Percentiles rank a stretch among this genome's conserved stretches.
Evolutionary conservation across 35 echinoderm and acorn worm species (phyloP).

Genomic region (Antedon bifida): DNA sequence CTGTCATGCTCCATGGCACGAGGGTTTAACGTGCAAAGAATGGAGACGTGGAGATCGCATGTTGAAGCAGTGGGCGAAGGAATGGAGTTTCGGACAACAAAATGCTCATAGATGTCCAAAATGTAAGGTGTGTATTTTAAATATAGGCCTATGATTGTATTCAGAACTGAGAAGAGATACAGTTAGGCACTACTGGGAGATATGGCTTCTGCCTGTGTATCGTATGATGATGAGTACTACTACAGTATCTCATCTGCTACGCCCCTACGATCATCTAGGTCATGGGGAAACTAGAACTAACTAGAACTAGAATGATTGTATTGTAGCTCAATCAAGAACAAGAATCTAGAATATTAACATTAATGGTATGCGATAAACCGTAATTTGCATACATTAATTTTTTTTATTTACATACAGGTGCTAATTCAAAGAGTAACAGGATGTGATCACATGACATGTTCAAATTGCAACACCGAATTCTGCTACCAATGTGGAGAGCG

Average conservation of each 20-base stretch:
- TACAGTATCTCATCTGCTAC: too few species aligned
- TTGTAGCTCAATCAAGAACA: too few species aligned
- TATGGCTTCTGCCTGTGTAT: too few species aligned
- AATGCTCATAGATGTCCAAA: conserved; percentile 35
- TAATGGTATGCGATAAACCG: too few species aligned
- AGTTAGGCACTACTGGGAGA: too few species aligned
- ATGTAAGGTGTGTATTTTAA: conserved; percentile 25
- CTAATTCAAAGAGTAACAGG: conserved; percentile 32
- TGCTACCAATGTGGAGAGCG: conserved; percentile 36
- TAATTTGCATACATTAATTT: background rate
- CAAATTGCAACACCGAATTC: conserved; percentile 23
- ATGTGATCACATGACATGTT: conserved; percentile 49
- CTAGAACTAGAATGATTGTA: too few species aligned
- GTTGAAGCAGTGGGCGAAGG: conserved; percentile 31
- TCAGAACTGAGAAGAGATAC: background rate
- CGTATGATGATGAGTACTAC: too few species aligned
- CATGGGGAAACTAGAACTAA: too few species aligned
- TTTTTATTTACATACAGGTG: conserved; percentile 10
- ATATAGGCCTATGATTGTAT: background rate
- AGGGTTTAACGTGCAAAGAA: conserved; percentile 17
- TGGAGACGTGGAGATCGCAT: conserved; percentile 26
- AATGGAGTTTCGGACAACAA: conserved; percentile 8
- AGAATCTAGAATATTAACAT: too few species aligned
- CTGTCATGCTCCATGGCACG: conserved; percentile 37
- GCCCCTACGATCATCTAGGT: too few species aligned